Evolutionary conservation across 1,140 invertebrate species (phyloP).

Genomic region (Caenorhabditis briggsae): DNA sequence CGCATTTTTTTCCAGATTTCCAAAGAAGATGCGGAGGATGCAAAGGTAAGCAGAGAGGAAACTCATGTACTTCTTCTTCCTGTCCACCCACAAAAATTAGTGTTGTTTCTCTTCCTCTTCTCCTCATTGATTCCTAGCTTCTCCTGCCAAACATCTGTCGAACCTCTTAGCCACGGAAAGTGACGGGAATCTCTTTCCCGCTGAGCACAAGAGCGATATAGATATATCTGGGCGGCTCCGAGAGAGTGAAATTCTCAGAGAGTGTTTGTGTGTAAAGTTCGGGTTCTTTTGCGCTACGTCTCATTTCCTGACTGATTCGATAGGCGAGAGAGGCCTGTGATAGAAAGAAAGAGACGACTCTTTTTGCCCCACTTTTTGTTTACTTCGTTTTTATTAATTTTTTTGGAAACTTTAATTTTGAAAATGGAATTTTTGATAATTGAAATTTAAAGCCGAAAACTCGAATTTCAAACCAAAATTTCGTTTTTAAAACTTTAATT

Average conservation of each 20-base stretch:
- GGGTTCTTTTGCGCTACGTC: not conserved
- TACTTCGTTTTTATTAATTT: not conserved
- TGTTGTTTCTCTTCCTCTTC: not conserved
- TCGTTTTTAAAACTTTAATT: too few relatives aligned
- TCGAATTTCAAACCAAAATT: too few relatives aligned
- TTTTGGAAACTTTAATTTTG: too few relatives aligned
- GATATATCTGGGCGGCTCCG: constrained; percentile 6
- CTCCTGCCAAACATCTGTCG: constrained; percentile 6
- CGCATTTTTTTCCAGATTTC: too few relatives aligned
- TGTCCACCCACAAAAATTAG: constrained; percentile 3
- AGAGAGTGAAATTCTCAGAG: not conserved
- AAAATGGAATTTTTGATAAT: too few relatives aligned
- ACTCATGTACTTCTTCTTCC: not conserved
- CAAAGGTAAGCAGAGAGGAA: too few relatives aligned
- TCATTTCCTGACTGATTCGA: constrained; percentile 5
- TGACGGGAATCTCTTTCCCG: not conserved
- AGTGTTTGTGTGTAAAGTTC: constrained; percentile 9
- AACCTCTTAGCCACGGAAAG: not conserved
- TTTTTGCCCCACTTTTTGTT: not conserved
- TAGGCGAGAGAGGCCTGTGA: not conserved
- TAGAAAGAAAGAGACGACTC: not conserved
- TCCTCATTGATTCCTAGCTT: not conserved
- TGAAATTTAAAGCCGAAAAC: too few relatives aligned
- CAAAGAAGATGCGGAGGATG: too few relatives aligned
- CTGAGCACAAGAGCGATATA: not conserved